These are phyloP conservation scores for Cavia aperea DNA, from an alignment of 2,113 vertebrate genomes.

Conservation along the genomic window DNA sequence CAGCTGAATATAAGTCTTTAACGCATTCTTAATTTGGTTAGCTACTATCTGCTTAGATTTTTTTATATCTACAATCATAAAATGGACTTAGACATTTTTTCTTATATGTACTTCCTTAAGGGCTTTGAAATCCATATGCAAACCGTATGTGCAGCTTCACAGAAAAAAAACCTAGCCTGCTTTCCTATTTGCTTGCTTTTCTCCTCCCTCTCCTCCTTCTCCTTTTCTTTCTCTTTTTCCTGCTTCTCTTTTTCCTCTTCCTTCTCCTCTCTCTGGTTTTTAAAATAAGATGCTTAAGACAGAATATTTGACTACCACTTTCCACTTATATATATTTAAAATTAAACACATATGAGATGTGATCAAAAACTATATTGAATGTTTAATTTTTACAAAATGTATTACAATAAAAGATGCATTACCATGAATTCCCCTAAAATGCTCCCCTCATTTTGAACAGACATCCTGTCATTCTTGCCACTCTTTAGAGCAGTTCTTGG, in stretches of 20 bases:
- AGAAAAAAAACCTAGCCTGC: not conserved
- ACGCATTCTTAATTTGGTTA: not conserved
- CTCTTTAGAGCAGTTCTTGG: not conserved
- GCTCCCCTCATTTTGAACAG: not conserved
- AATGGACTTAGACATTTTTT: not conserved
- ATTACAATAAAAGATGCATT: not conserved
- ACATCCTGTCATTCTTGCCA: not conserved
- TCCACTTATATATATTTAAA: not conserved
- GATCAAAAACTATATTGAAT: not conserved
- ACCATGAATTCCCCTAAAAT: not conserved
- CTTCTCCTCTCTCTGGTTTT: not conserved
- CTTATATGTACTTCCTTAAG: not conserved
- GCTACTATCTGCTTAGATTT: not conserved
- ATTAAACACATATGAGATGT: not conserved
- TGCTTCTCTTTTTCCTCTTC: not conserved
- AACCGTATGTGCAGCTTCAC: not conserved
- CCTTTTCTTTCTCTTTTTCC: not conserved
- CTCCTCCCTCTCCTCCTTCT: not conserved
- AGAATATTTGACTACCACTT: not conserved
- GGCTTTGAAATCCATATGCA: constrained; percentile 1
- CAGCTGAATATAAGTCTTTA: not conserved
- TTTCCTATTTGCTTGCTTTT: not conserved
- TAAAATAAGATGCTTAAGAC: not conserved
- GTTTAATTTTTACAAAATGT: not conserved
- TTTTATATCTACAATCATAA: constrained; percentile 4